Percentiles rank a stretch among this genome's conserved stretches.
Conservation (phyloP, 2,113 vertebrate genomes). For the Megaleporinus macrocephalus region DNA sequence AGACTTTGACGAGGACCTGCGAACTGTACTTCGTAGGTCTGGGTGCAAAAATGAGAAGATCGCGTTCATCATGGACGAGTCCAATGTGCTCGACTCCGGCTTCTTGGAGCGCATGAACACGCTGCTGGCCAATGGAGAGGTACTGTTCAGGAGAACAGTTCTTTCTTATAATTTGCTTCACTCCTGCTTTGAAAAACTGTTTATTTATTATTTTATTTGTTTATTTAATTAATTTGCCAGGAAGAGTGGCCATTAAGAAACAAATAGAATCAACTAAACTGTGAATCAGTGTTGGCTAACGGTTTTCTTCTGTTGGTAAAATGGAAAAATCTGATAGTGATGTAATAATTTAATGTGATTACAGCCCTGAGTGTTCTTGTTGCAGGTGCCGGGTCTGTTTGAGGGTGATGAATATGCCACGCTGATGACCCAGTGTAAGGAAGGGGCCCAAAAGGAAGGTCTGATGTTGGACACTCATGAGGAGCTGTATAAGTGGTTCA, state of each 20-base stretch:
- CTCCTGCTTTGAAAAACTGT: neutral
- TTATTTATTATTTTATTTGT: too few species aligned
- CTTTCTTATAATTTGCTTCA: neutral
- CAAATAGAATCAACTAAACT: too few species aligned
- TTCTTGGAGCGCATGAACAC: conserved; percentile 99
- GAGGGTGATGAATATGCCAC: conserved; percentile 98
- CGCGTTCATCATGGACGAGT: conserved; percentile 99
- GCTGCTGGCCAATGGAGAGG: conserved; percentile 96
- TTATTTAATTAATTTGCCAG: too few species aligned
- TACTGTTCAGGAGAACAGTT: conserved; percentile 50
- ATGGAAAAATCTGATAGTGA: too few species aligned
- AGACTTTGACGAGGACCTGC: conserved; percentile 97
- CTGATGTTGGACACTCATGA: conserved; percentile 98
- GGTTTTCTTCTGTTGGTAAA: too few species aligned
- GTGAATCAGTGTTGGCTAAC: too few species aligned
- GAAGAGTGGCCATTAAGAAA: too few species aligned
- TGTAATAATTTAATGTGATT: too few species aligned
- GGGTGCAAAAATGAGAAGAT: conserved; percentile 99
- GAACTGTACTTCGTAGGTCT: conserved; percentile 94
- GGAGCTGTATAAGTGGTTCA: conserved; percentile 98
- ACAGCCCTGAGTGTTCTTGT: neutral
- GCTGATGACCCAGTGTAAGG: conserved; percentile 98
- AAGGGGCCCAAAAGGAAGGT: conserved; percentile 98
- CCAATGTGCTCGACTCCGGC: conserved; percentile 95
- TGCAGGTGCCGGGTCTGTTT: conserved; percentile 95